phyloP scores from a whole-genome alignment of 2,888 invertebrate species.

The Ptychoptera albimana region DNA sequence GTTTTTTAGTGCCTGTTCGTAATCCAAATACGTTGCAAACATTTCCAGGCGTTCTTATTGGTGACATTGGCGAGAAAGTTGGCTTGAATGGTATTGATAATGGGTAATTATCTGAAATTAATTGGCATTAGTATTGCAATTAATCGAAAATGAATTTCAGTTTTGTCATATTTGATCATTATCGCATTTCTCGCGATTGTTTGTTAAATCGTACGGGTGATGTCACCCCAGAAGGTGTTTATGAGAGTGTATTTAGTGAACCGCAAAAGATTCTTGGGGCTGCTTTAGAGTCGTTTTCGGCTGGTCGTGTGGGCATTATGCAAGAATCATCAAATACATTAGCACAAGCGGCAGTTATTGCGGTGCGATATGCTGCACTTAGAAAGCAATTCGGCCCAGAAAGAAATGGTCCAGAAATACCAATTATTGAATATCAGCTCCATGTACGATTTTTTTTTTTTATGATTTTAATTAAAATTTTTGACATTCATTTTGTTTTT shows the following conservation, averaged over 20 bases:
- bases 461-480: neutral
- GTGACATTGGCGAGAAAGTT: slow-evolving; percentile 86
- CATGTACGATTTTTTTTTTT: slow-evolving; percentile 32
- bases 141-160: slow-evolving; percentile 29
- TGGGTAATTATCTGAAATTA: slow-evolving; percentile 40
- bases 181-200: slow-evolving; percentile 70
- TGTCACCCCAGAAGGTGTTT: slow-evolving; percentile 72
- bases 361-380: slow-evolving; percentile 61
- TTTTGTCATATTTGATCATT: slow-evolving; percentile 74
- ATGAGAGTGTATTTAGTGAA: slow-evolving; percentile 80
- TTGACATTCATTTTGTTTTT: neutral
- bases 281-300: slow-evolving; percentile 72
- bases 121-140: too few relatives aligned
- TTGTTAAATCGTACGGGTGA: slow-evolving; percentile 79
- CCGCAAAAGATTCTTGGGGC: slow-evolving; percentile 73
- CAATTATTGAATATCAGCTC: slow-evolving; percentile 67
- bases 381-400: slow-evolving; percentile 63
- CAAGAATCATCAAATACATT: slow-evolving; percentile 34
- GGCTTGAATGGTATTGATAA: slow-evolving; percentile 88
- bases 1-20: slow-evolving; percentile 74
- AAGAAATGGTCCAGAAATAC: slow-evolving; percentile 41
- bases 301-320: slow-evolving; percentile 63
- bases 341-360: slow-evolving; percentile 50
- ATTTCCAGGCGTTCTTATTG: slow-evolving; percentile 72
- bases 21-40: slow-evolving; percentile 59